Base-by-base conservation (phyloP, 2,888 invertebrate species). In the Neoascia interrupta region DNA sequence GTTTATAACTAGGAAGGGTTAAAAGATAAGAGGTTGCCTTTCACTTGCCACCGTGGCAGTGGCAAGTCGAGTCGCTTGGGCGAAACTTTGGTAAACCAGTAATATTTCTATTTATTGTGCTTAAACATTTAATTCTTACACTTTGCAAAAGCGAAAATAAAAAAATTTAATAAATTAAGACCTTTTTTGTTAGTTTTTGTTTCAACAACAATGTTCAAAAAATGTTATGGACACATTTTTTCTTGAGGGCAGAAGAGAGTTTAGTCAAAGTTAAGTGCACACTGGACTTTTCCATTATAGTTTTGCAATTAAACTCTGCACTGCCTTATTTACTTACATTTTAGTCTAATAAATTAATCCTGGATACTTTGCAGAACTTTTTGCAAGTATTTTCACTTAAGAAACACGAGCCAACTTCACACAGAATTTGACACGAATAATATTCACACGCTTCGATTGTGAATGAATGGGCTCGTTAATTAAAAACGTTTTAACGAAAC, bases 41-140 rank as follows among this genome's bases (percentile, higher is more conserved):
- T 72, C 64, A 54, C 60, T 61, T 79, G 79, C 54, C 79, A 31
- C 43, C 72, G 72, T 79, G 79, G 79, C 79, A 79, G 28, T 1
- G 36, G 8, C 1, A 15, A 31, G 18, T n/a, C n/a, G n/a, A n/a
- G n/a, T n/a, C n/a, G n/a, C n/a, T n/a, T n/a, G n/a, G n/a, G n/a
- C n/a, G n/a, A n/a, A n/a, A n/a, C n/a, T n/a, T n/a, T n/a, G n/a
- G n/a, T n/a, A n/a, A n/a, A n/a, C n/a, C n/a, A n/a, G n/a, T n/a
- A n/a, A n/a, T n/a, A n/a, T n/a, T n/a, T n/a, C n/a, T n/a, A n/a
- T n/a, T n/a, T n/a, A n/a, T n/a, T n/a, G n/a, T n/a, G n/a, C n/a
- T n/a, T n/a, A n/a, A n/a, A n/a, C n/a, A n/a, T n/a, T n/a, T n/a
- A n/a, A n/a, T n/a, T n/a, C n/a, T n/a, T n/a, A n/a, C n/a, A n/a